Base-by-base conservation (phyloP, 2,888 invertebrate species). In the Cantharis flavilabris region DNA sequence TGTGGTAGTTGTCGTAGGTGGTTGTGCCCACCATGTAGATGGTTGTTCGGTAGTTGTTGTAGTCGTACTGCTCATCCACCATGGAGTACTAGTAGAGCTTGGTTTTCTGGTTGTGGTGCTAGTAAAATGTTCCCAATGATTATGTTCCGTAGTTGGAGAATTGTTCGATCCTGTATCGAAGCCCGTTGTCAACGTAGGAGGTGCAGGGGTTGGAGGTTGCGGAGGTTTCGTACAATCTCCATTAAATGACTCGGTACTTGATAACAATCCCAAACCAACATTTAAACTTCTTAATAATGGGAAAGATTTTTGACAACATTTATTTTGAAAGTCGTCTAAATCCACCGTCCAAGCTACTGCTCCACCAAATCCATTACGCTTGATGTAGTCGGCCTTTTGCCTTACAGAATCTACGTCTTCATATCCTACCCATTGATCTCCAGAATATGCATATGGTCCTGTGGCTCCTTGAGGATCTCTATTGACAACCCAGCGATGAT, bases 341-440 rank as follows among this genome's bases (percentile, higher is more conserved):
- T 97, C 97, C 3, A 96, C 91, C 0, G 97, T 96, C 96, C 96
- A 97, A 0, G 96, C 95, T 67, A 95, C 93, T 9, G 95, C 93
- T 4, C 97, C 97, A 0, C 95, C 96, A 77, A 94, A 92, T 0
- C 94, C 94, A 84, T 92, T 91, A 5, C 91, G 89, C 77, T 92
- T 89, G 0, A 96, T 94, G 90, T 95, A 97, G 81, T 93, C 89
- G 13, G 92, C 93, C 92, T 96, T 96, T 81, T 92, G 92, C 77
- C 90, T 92, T 14, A 97, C 91, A 13, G 96, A 96, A 76, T 92
- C 92, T 0, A 92, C 89, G 87, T 97, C 95, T 85, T 98, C 98
- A 85, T 93, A 98, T 64, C 97, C 95, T 62, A 97, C 96, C 96
- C 97, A 97, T 85, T 97, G 97, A 83, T 95, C 93, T 65, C 92